Evolutionary conservation across 2,888 invertebrate species (phyloP), one percentile per base, ranked within the genome.

Genomic region (Acrocyrtus sp.): DNA sequence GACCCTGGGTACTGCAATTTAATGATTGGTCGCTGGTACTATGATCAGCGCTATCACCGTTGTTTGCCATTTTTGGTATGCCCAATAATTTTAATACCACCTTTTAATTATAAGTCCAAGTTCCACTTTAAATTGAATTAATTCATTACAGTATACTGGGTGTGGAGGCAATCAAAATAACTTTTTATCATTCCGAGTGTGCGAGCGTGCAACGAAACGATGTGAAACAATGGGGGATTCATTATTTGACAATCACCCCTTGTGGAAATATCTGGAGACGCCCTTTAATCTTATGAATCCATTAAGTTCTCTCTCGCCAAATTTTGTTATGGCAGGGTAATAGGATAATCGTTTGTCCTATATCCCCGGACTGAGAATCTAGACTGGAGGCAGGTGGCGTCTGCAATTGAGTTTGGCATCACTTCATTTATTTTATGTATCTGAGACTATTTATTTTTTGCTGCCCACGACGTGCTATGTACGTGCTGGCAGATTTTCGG

Each of bases 1-100:
- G 66, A 66, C 22, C 66, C 66, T n/a, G 66, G 66, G 0, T 66
- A 34, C 22, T 66, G 66, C n/a, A 66, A 66, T 26, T 34, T 66
- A 22, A 50, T 66, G n/a, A 39, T 66, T n/a, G 57, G 57, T 5
- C 21, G 66, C 24, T 66, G 66, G 66, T 66, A 66, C n/a, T 66
- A 50, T 50, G 66, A 66, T 45, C 29, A 26, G n/a, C 19, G 66
- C 8, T 66, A 66, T 26, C 66, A 66, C 24, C 57, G 66, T 2
- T 66, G 66, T 26, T 41, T 66, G 26, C 66, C 66, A 19, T 66
- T 66, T 57, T 41, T 66, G 66, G 66, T 66, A 50, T 34, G 27
- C 19, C 12, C 29, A 53, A 63, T 5, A 22, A 51, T 4, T 21
- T 21, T 1, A 56, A 21, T 17, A 5, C 39, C 19, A 21, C 22